phyloP scores from a whole-genome alignment of 1,140 invertebrate species.

The Hestina assimilis region DNA sequence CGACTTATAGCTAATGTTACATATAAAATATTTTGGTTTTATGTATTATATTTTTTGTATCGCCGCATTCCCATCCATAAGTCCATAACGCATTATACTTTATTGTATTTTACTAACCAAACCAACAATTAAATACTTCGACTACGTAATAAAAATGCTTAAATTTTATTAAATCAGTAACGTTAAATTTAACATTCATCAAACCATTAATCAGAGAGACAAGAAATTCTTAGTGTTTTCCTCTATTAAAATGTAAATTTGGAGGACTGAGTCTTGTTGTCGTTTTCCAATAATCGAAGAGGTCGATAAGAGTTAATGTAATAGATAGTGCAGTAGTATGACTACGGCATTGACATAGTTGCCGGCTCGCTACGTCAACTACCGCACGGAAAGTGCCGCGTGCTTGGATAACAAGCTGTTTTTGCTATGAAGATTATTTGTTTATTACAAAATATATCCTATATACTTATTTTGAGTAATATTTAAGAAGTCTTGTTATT shows the following conservation, averaged over 20 bases:
- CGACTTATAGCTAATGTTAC: too few species aligned
- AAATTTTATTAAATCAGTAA: too few species aligned
- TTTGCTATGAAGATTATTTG: slow-evolving; percentile 3
- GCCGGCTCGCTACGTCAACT: slow-evolving; percentile 57
- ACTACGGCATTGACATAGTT: slow-evolving; percentile 72
- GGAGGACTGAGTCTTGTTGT: slow-evolving; percentile 25
- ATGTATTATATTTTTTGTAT: too few species aligned
- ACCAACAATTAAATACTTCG: too few species aligned
- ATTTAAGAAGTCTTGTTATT: too few species aligned
- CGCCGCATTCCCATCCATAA: too few species aligned
- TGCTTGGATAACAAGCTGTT: slow-evolving; percentile 17
- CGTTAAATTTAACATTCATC: too few species aligned
- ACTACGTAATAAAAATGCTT: too few species aligned
- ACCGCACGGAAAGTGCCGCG: slow-evolving; percentile 28
- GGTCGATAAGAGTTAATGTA: slow-evolving; percentile 67
- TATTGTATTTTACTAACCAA: too few species aligned
- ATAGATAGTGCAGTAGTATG: slow-evolving; percentile 55
- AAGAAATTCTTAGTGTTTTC: slow-evolving; percentile 13
- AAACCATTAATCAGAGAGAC: not conserved
- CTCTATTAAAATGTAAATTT: slow-evolving; percentile 23
- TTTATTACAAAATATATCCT: too few species aligned
- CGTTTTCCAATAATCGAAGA: slow-evolving; percentile 63
- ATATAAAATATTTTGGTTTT: too few species aligned
- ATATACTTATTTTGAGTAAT: not conserved
- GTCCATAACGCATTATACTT: too few species aligned